These are phyloP conservation scores for Hydrophis major DNA, from an alignment of 2,797 vertebrate species.

Conservation along the genomic window DNA sequence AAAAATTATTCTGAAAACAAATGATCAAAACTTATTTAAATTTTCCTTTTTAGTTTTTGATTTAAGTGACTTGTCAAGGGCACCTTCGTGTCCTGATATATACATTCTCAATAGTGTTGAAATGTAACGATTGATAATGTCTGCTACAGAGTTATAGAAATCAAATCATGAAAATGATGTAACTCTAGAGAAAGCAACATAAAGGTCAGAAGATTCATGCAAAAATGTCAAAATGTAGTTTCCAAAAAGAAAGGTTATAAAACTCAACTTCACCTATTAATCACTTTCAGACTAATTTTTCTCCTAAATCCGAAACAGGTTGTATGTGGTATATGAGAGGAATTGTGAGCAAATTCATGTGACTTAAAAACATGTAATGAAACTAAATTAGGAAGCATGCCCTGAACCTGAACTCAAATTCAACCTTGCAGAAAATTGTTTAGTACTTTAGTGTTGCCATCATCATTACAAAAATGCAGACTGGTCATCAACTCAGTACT, in stretches of 20 bases:
- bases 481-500: neutral
- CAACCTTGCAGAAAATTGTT: neutral
- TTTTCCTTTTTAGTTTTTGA: constrained; percentile 35
- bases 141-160: constrained; percentile 26
- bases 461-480: neutral
- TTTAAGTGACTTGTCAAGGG: constrained; percentile 37
- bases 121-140: constrained; percentile 27
- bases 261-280: neutral
- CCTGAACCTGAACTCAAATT: neutral
- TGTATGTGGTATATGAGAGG: neutral
- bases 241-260: neutral
- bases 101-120: constrained; percentile 40
- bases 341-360: neutral
- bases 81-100: constrained; percentile 13
- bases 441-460: neutral
- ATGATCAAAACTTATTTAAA: constrained; percentile 36
- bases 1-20: constrained; percentile 22
- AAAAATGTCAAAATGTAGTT: constrained; percentile 10
- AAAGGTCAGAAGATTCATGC: neutral
- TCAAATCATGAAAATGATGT: constrained; percentile 25
- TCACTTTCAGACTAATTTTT: neutral
- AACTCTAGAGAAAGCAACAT: constrained; percentile 10
- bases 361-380: neutral
- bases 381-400: neutral
- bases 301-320: neutral